Conservation (phyloP, 2,797 vertebrate genomes). For the Stomatorhinus walkeri region DNA sequence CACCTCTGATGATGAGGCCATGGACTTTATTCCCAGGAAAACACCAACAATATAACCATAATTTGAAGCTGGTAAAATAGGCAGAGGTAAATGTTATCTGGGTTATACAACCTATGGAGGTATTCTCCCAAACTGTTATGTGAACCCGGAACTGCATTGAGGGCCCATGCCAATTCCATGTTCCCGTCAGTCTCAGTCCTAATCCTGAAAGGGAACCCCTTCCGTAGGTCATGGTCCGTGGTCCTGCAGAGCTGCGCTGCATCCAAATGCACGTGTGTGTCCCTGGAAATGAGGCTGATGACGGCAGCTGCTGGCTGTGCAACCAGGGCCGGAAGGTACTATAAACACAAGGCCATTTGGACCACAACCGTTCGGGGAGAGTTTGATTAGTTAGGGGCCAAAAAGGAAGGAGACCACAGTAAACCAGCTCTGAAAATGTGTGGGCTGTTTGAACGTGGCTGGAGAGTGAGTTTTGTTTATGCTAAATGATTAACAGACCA, state of each 20-base stretch:
- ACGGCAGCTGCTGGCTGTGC: neutral
- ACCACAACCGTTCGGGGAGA: slow-evolving; percentile 37
- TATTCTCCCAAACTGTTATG: neutral
- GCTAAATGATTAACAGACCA: neutral
- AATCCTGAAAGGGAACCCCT: slow-evolving; percentile 48
- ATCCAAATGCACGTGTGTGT: neutral
- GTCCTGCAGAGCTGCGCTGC: slow-evolving; percentile 10
- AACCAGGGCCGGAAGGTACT: neutral
- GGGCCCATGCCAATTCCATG: slow-evolving; percentile 27
- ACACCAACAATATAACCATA: slow-evolving; percentile 15
- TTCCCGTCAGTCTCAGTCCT: slow-evolving; percentile 51
- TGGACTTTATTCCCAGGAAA: slow-evolving; percentile 12
- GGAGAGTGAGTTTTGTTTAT: neutral
- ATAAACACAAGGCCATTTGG: slow-evolving; percentile 17
- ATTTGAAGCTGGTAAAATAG: neutral
- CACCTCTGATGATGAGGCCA: neutral
- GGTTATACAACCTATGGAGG: neutral
- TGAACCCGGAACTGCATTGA: neutral
- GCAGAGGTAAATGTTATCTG: neutral
- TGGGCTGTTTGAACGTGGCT: neutral
- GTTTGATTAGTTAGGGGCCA: slow-evolving; percentile 45
- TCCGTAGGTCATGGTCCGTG: slow-evolving; percentile 42
- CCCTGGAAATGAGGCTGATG: neutral
- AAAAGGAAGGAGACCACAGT: slow-evolving; percentile 42
- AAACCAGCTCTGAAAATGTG: neutral